Conservation (phyloP, 2,113 vertebrate species). For the Alethe diademata region DNA sequence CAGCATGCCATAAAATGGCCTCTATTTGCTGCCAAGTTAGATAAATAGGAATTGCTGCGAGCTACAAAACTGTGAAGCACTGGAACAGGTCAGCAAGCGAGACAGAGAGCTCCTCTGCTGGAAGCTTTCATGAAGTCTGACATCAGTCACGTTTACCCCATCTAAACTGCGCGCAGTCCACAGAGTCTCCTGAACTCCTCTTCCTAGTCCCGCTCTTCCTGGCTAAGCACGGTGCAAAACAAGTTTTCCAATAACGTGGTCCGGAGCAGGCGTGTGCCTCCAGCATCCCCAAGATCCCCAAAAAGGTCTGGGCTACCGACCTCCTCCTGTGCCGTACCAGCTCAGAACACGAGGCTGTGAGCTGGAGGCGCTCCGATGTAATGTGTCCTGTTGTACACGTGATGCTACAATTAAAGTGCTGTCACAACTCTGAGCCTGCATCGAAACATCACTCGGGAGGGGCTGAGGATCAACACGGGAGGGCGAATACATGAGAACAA, state of each 20-base stretch:
- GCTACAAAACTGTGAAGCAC: not conserved
- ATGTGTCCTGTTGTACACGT: not conserved
- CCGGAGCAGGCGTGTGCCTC: fast-evolving
- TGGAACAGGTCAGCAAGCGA: not conserved
- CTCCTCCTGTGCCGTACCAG: not conserved
- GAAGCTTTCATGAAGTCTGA: not conserved
- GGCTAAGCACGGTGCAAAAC: not conserved
- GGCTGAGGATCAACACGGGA: not conserved
- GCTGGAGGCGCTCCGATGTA: not conserved
- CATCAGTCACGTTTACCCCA: not conserved
- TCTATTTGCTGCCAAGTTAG: not conserved
- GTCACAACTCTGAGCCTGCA: not conserved
- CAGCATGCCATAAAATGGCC: not conserved
- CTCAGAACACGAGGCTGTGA: fast-evolving
- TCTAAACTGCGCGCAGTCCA: not conserved
- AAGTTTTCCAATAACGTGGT: not conserved
- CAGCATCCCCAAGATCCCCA: not conserved
- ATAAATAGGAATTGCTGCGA: not conserved
- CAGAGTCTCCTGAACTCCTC: not conserved
- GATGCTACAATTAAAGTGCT: not conserved
- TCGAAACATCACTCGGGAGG: not conserved
- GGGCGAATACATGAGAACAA: not conserved
- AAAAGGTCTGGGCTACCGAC: not conserved
- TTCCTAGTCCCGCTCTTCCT: not conserved
- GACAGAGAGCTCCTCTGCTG: not conserved